A percentile compares a stretch with the other conserved stretches of the same genome.
phyloP scores from a whole-genome alignment of 2,888 invertebrate genomes.

The Polyploca ridens region DNA sequence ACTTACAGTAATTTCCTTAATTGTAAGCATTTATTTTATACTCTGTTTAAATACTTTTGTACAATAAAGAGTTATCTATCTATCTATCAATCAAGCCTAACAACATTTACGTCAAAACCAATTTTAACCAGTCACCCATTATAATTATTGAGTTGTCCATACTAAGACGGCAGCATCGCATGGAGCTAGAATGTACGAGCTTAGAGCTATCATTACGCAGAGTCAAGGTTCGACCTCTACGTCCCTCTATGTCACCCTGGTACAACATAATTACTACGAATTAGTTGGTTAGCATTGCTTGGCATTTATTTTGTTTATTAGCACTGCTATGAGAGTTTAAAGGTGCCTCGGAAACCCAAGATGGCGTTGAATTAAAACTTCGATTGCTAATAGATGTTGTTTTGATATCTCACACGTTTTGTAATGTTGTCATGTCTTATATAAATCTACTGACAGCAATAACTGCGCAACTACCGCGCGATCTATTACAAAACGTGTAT shows the following conservation, averaged over 20 bases:
- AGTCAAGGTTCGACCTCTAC: conserved; percentile 35
- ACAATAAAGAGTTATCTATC: too few species aligned
- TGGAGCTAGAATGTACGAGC: conserved; percentile 31
- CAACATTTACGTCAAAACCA: neutral
- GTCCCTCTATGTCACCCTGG: conserved; percentile 36
- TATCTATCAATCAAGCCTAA: neutral
- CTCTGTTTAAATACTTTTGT: too few species aligned
- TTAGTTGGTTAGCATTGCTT: conserved; percentile 2
- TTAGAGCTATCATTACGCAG: conserved; percentile 32
- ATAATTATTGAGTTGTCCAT: neutral
- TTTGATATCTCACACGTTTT: neutral
- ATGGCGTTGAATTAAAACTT: neutral
- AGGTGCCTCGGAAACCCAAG: too few species aligned
- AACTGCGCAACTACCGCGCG: neutral
- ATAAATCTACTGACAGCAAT: neutral
- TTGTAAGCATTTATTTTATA: too few species aligned
- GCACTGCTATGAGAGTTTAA: too few species aligned
- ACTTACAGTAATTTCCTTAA: too few species aligned
- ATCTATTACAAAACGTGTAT: neutral
- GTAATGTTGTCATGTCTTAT: too few species aligned
- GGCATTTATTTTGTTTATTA: neutral
- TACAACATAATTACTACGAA: conserved; percentile 18
- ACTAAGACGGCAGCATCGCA: neutral
- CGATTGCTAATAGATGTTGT: neutral
- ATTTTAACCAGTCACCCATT: neutral